These are phyloP conservation scores for Uloborus diversus DNA, from an alignment of 1,140 invertebrate species.

Conservation along the genomic window DNA sequence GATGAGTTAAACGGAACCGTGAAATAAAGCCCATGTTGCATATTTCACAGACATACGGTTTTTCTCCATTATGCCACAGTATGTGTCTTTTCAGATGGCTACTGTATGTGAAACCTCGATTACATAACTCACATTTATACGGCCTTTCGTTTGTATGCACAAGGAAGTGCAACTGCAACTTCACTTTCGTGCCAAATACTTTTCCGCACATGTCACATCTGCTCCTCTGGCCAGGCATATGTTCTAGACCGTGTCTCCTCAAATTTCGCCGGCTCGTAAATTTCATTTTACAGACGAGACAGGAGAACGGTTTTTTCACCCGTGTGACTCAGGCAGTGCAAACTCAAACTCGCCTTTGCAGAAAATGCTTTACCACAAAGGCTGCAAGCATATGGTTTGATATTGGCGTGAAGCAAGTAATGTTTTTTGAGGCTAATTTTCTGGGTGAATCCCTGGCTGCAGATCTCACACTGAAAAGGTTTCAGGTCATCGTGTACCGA, in stretches of 20 bases:
- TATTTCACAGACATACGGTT: conserved; percentile 64
- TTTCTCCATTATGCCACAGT: conserved; percentile 64
- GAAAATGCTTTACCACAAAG: conserved; percentile 23
- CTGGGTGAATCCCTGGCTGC: conserved; percentile 29
- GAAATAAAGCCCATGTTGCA: conserved; percentile 59
- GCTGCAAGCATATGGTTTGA: conserved; percentile 29
- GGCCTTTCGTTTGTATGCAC: conserved; percentile 64
- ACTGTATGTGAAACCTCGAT: conserved; percentile 68
- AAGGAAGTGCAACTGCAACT: conserved; percentile 20
- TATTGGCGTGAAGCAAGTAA: conserved; percentile 25
- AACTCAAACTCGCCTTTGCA: conserved; percentile 15
- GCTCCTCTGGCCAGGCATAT: conserved; percentile 33
- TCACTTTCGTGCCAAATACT: conserved; percentile 26
- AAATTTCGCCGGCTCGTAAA: conserved; percentile 29
- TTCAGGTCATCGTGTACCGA: conserved; percentile 18
- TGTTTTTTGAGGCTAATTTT: conserved; percentile 44
- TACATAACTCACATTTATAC: conserved; percentile 69
- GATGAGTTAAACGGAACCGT: conserved; percentile 23
- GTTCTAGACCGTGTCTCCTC: conserved; percentile 35
- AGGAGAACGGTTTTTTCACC: conserved; percentile 35
- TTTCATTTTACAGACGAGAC: conserved; percentile 22
- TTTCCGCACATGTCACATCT: conserved; percentile 47
- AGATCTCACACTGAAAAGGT: conserved; percentile 39
- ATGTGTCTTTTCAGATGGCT: conserved; percentile 66
- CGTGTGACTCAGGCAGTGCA: conserved; percentile 24